Evolutionary conservation across 1,140 invertebrate species (phyloP).

Genomic region (Colletes latitarsis): DNA sequence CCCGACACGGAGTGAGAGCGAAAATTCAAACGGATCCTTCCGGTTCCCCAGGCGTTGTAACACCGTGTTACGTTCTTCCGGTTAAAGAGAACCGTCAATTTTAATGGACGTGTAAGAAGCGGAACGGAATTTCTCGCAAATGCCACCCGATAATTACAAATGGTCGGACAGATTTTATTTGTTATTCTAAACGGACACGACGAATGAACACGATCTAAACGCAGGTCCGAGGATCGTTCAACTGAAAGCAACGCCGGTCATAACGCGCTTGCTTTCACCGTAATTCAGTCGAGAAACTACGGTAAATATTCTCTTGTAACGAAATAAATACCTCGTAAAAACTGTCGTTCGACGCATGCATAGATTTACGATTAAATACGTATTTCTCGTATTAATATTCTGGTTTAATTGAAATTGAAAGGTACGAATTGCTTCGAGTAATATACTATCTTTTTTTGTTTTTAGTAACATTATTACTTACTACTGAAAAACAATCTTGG

Average conservation of each 20-base stretch:
- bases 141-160: not conserved
- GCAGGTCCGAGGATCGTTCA: not conserved
- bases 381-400: not conserved
- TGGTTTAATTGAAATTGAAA: not conserved
- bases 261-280: constrained; percentile 34
- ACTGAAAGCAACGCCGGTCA: not conserved
- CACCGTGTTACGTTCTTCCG: constrained; percentile 3
- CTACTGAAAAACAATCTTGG: too few relatives aligned
- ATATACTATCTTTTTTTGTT: too few relatives aligned
- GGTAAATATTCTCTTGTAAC: not conserved
- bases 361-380: not conserved
- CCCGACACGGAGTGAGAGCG: constrained; percentile 13
- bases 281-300: constrained; percentile 30
- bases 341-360: not conserved
- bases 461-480: too few relatives aligned
- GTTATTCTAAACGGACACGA: not conserved
- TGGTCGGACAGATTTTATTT: not conserved
- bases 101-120: not conserved
- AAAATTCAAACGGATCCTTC: not conserved
- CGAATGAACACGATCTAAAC: not conserved
- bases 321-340: constrained; percentile 10
- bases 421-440: too few relatives aligned
- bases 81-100: not conserved
- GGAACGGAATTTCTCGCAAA: not conserved
- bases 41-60: not conserved